Evolutionary conservation across 2,113 vertebrate genomes (phyloP), one percentile per base, ranked within the genome.

Genomic region (Pleuronectes platessa): DNA sequence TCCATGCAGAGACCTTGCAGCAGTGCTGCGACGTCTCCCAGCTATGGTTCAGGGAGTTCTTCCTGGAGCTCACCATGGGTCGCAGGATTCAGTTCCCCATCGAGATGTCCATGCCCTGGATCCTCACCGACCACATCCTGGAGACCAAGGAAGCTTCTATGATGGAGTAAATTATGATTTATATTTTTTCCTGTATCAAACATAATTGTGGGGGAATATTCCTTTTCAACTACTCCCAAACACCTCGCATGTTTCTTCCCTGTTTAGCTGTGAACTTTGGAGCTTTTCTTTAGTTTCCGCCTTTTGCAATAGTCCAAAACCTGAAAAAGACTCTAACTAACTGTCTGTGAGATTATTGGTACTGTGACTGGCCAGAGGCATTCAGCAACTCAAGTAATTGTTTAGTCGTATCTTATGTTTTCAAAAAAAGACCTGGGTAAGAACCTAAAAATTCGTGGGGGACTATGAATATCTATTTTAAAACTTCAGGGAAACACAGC

Each of bases 41-140:
- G 94, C 97, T 99, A 62, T 99, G 98, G 98, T 99, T 99, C 94
- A 94, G 98, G 73, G 98, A 99, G 86, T 99, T 99, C 93, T 99
- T 99, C 88, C 84, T 99, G 93, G 98, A 99, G 83, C 94, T 99
- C 78, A 99, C 98, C 3, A 99, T 99, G 98, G 98, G 98, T 68
- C 96, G 98, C 53, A 96, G 98, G 75, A 99, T 99, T 90, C 98
- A 99, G 95, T 99, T 99, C 90, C 98, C 98, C 59, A 99, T 99
- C 0, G 98, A 99, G 93, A 99, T 99, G 98, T 99, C 98, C 81
- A 99, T 99, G 98, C 98, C 98, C 15, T 99, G 98, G 98, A 99
- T 99, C 92, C 96, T 99, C 80, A 99, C 98, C 0, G 98, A 99
- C 92, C 98, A 99, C 76, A 99, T 99, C 85, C 89, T 99, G 93